phyloP scores from a whole-genome alignment of 2,113 vertebrate species.

The Azemiops feae region DNA sequence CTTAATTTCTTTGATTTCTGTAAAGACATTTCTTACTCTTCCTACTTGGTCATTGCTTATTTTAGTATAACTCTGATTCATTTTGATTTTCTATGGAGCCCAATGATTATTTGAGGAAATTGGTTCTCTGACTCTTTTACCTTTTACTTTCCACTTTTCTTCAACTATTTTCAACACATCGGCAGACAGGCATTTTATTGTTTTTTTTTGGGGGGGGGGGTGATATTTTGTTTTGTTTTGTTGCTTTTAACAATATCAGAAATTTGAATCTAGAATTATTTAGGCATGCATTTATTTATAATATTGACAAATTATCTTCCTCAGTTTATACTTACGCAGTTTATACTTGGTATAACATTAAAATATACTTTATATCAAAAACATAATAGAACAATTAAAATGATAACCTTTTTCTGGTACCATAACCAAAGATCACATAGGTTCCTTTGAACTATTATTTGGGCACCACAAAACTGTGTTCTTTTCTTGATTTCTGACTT shows the following conservation, averaged over 20 bases:
- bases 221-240: neutral
- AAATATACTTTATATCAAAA: neutral
- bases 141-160: too few species aligned
- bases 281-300: neutral
- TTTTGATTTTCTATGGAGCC: too few species aligned
- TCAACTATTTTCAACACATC: too few species aligned
- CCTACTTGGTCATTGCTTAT: too few species aligned
- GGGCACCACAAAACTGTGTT: neutral
- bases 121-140: too few species aligned
- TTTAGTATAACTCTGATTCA: too few species aligned
- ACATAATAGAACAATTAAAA: neutral
- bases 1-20: too few species aligned
- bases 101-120: too few species aligned
- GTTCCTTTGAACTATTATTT: neutral
- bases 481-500: neutral
- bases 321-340: neutral
- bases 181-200: too few species aligned
- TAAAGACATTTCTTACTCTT: too few species aligned
- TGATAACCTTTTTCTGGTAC: neutral
- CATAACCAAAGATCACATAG: constrained; percentile 7
- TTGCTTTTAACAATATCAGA: neutral
- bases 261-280: neutral
- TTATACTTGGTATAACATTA: neutral
- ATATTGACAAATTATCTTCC: neutral
- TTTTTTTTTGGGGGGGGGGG: too few species aligned